Percentiles rank a stretch among this genome's conserved stretches.
phyloP scores from a whole-genome alignment of 2,113 vertebrate species.

The Vulpes lagopus region DNA sequence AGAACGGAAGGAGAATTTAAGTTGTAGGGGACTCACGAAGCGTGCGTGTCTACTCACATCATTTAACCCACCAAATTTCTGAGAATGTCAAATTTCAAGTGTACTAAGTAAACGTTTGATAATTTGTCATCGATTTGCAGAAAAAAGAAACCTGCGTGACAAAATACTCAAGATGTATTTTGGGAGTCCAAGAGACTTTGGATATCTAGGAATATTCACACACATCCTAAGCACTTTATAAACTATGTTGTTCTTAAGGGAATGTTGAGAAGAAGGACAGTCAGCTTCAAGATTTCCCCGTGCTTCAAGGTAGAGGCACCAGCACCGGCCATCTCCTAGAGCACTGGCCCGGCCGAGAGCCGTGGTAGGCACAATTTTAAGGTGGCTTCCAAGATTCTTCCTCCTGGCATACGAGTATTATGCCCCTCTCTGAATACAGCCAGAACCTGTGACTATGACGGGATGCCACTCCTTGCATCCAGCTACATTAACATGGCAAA shows the following conservation, averaged over 20 bases:
- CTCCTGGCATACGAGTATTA: not conserved
- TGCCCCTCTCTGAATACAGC: not conserved
- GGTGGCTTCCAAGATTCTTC: not conserved
- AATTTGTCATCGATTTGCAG: constrained; percentile 35
- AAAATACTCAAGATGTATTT: constrained; percentile 5
- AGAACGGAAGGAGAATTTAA: constrained; percentile 50
- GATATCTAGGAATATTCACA: not conserved
- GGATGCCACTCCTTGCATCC: not conserved
- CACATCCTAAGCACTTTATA: not conserved
- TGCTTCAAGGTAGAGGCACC: not conserved
- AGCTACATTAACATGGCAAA: not conserved
- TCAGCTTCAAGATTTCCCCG: constrained; percentile 36
- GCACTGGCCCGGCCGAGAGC: not conserved
- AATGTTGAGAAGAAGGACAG: not conserved
- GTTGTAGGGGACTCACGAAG: constrained; percentile 7
- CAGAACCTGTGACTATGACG: not conserved
- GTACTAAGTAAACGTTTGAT: not conserved
- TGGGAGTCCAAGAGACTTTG: not conserved
- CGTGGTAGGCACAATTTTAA: not conserved
- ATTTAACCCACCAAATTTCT: constrained; percentile 51
- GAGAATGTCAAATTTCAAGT: constrained; percentile 56
- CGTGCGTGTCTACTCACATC: not conserved
- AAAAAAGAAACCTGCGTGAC: constrained; percentile 12
- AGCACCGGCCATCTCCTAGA: not conserved
- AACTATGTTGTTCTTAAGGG: not conserved